Base-by-base conservation (phyloP, 2,797 vertebrate species). In the Moxostoma hubbsi region DNA sequence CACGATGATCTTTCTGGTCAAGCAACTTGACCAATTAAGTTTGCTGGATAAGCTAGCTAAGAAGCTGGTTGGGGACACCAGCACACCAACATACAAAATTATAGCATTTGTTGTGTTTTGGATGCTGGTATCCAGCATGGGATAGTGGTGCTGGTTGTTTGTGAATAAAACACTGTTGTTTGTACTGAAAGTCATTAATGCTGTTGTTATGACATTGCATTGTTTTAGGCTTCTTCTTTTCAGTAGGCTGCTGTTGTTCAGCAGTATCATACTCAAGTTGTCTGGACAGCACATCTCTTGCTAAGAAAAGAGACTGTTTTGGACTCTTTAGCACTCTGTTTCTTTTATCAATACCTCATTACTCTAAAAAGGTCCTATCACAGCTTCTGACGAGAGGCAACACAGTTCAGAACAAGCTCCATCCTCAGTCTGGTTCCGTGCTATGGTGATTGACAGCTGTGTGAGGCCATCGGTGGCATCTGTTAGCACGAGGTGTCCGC, bases 331-430 rank as follows among this genome's bases (percentile, higher is more conserved):
- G 46, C 9, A 1, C 61, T 49, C 59, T 49, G 16, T 73, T n/a
- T 49, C 68, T 79, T 73, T 57, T n/a, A 79, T 79, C 69, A 79
- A 73, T 72, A 79, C 43, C 62, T 79, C 69, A 79, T 79, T 79
- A 73, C 61, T 64, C 53, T 49, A 72, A 73, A 18, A 61, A 65
- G 16, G 77, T 64, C 62, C 77, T 73, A 65, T 72, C 68, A 50
- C 77, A 65, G 69, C 61, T 50, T 79, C 53, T 61, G 65, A 64
- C 13, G 9, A 16, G 61, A 73, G 9, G 9, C 9, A 36, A 7
- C 69, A 51, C 53, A 16, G 61, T 69, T 66, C 69, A 45, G 50
- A 36, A 78, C 5, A 59, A 57, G 67, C 50, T 12, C 66, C 76
- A 71, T 78, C 67, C 67, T 71, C 67, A 78, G 67, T 78, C 67